Evolutionary conservation across 2,113 vertebrate genomes (phyloP), one percentile per base, ranked within the genome.

Genomic region (Crotalus horridus): DNA sequence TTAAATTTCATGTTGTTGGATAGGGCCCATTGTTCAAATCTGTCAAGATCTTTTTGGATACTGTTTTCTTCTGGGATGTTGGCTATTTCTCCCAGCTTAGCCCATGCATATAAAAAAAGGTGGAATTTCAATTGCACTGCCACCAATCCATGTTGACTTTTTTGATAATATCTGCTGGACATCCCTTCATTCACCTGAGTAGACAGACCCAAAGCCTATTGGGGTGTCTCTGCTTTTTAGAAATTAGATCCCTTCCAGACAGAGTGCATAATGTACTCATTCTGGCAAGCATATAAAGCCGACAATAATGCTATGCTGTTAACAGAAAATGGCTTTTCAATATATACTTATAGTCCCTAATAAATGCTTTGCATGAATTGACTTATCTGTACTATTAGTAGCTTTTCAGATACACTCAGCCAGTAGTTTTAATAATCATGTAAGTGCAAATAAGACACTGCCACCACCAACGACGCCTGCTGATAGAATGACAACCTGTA

Each of bases 161-260:
- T 51, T 51, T 51, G 48, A 51, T 51, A 51, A 51, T 51, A 51
- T 51, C 48, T 51, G 48, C 8, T 51, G 48, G 48, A 9, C 8
- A 51, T 51, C 48, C 48, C 53, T 56, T 56, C 74, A 8, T 85
- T 55, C 33, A 85, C 12, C 54, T 12, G 4, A 56, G 26, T 89
- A 6, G 46, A 33, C 87, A 23, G 0, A 0, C 0, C 0, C 0
- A 24, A 8, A 59, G 17, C 0, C 11, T 3, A 6, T 4, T 3
- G 23, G 33, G 13, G 23, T 23, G 1, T 59, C 24, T n/a, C 48
- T n/a, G 59, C 9, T 5, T 39, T 39, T 33, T 33, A 48, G 33
- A 51, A 81, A 39, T 93, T 0, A 0, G 10, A 11, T 95, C 61
- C 4, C 8, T 85, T 55, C 3, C 2, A 91, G 90, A 20, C 29